Conservation (phyloP, 2,888 invertebrate species). For the Notodonta dromedarius region DNA sequence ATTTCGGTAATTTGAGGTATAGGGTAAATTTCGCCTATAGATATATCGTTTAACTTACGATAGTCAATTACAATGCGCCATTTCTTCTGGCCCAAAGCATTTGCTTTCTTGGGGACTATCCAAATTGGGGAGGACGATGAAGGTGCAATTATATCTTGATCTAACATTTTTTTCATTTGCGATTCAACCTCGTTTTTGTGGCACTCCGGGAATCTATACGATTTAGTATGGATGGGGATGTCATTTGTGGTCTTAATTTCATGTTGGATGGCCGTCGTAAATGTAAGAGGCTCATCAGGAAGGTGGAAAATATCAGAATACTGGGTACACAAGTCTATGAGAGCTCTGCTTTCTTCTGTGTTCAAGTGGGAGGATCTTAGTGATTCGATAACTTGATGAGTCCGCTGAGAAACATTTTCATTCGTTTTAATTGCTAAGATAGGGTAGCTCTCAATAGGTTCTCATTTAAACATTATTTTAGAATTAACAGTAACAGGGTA, state of each 20-base stretch:
- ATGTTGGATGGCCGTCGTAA: slow-evolving; percentile 8
- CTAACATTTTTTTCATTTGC: slow-evolving; percentile 10
- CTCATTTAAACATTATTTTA: neutral
- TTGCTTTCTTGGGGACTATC: neutral
- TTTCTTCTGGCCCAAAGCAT: neutral
- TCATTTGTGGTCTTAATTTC: slow-evolving; percentile 9
- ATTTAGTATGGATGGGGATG: slow-evolving; percentile 10
- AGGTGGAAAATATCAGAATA: slow-evolving; percentile 11
- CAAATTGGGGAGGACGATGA: neutral
- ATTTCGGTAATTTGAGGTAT: slow-evolving; percentile 19
- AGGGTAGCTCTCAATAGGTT: neutral
- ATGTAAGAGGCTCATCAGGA: slow-evolving; percentile 3
- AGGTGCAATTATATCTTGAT: slow-evolving; percentile 7
- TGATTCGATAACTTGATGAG: too few species aligned
- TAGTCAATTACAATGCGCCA: slow-evolving; percentile 5
- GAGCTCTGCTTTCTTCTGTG: slow-evolving; percentile 1
- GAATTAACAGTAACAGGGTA: neutral
- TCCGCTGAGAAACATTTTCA: neutral
- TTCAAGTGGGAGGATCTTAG: slow-evolving; percentile 6
- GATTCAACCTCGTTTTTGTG: slow-evolving; percentile 8
- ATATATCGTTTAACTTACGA: slow-evolving; percentile 3
- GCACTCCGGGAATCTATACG: slow-evolving; percentile 10
- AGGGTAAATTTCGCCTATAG: slow-evolving; percentile 5
- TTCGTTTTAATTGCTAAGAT: neutral
- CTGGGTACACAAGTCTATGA: slow-evolving; percentile 2